phyloP scores from a whole-genome alignment of 2,797 vertebrate species.

The Acrossocheilus wenchowensis region DNA sequence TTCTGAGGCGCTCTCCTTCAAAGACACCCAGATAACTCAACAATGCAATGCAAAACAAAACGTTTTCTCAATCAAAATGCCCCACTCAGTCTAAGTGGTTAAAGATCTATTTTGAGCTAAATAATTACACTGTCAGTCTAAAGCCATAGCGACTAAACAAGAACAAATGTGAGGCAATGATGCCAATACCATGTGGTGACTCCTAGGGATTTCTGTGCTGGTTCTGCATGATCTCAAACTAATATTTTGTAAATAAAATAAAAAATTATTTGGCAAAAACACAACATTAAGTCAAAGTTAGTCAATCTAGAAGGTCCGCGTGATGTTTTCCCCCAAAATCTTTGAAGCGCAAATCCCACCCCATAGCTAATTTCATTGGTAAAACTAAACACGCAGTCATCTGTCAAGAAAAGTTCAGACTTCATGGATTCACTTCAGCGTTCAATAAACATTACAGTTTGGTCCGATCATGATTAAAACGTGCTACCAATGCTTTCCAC shows the following conservation, averaged over 20 bases:
- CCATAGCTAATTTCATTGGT: neutral
- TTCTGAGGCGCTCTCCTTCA: neutral
- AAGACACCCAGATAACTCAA: neutral
- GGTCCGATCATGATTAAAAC: neutral
- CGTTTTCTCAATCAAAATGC: neutral
- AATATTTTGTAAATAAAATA: neutral
- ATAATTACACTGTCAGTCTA: conserved; percentile 54
- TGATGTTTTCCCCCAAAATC: neutral
- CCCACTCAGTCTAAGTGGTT: neutral
- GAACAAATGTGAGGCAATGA: conserved; percentile 31
- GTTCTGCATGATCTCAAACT: neutral
- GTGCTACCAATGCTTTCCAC: neutral
- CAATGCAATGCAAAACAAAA: neutral
- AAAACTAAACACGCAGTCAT: neutral
- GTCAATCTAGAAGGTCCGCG: neutral
- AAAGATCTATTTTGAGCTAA: conserved; percentile 48
- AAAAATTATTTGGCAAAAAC: neutral
- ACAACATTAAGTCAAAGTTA: neutral
- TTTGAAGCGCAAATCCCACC: neutral
- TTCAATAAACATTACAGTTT: neutral
- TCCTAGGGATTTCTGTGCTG: neutral
- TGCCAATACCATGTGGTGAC: neutral
- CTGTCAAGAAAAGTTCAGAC: neutral
- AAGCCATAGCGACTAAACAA: conserved; percentile 52
- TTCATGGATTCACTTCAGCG: neutral